Conservation (phyloP, 2,888 invertebrate genomes). For the Hirtodrosophila confusa region DNA sequence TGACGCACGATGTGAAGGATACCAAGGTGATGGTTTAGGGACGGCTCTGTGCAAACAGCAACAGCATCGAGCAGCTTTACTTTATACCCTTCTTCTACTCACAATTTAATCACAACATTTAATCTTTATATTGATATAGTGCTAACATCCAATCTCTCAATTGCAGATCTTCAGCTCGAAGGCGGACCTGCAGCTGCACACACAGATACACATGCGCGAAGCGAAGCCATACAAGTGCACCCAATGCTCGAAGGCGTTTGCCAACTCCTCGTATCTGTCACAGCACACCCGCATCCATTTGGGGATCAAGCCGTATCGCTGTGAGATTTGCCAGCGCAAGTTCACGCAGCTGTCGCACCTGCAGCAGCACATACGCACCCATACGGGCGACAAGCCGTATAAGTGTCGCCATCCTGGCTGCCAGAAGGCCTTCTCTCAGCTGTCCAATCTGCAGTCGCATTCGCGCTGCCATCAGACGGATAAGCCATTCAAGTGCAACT, state of each 20-base stretch:
- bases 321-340: constrained; percentile 98
- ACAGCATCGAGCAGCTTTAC: no score
- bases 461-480: constrained; percentile 99
- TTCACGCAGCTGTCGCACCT: constrained; percentile 99
- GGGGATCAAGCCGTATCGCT: constrained; percentile 99
- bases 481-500: constrained; percentile 99
- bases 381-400: constrained; percentile 99
- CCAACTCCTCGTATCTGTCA: constrained; percentile 99
- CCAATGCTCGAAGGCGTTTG: constrained; percentile 99
- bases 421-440: constrained; percentile 99
- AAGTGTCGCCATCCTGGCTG: constrained; percentile 98
- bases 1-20: constrained; percentile 81
- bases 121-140: not conserved
- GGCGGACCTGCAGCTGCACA: constrained; percentile 98
- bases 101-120: not conserved
- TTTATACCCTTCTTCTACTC: not conserved
- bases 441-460: constrained; percentile 99
- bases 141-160: not conserved
- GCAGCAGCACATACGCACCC: constrained; percentile 99
- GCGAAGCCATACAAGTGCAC: constrained; percentile 99
- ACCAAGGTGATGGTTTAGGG: constrained; percentile 74
- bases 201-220: constrained; percentile 99
- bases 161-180: constrained; percentile 98
- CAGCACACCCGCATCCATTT: constrained; percentile 99
- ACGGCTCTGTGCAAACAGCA: not conserved